These are phyloP conservation scores for Archilochus colubris DNA, from an alignment of 2,113 vertebrate genomes.

Conservation along the genomic window DNA sequence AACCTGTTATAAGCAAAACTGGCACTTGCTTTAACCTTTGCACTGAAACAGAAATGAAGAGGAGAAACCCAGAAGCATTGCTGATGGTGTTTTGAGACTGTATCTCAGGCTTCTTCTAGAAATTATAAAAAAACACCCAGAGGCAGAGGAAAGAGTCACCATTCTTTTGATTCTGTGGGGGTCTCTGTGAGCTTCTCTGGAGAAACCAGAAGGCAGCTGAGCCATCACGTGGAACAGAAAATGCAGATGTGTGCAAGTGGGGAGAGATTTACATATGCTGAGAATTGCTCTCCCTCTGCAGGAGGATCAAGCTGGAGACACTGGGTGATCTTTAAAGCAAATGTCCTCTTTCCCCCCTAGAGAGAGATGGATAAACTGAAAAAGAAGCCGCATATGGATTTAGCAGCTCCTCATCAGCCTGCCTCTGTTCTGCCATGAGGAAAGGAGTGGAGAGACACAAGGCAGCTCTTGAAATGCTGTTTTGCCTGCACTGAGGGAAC, in stretches of 20 bases:
- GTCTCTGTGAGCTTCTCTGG: background rate
- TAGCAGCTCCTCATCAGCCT: background rate
- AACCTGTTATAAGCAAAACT: background rate
- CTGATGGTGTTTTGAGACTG: background rate
- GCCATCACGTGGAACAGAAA: background rate
- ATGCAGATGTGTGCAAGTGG: accelerated
- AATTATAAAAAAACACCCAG: background rate
- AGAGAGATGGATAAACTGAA: background rate
- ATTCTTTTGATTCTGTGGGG: background rate
- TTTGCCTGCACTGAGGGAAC: background rate
- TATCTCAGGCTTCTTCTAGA: background rate
- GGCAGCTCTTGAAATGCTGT: background rate
- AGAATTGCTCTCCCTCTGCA: background rate
- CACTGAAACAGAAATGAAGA: background rate
- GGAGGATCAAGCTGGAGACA: background rate
- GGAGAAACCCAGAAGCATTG: background rate
- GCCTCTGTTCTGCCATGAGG: background rate
- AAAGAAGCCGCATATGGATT: background rate
- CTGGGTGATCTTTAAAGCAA: background rate
- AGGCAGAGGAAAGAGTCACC: background rate
- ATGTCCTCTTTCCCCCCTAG: accelerated
- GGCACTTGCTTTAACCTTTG: constrained; percentile 11
- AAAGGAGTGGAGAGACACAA: background rate
- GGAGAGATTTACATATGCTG: background rate
- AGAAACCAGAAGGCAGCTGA: background rate